Conservation (phyloP, 1,140 invertebrate genomes). For the Eurosta solidaginis region DNA sequence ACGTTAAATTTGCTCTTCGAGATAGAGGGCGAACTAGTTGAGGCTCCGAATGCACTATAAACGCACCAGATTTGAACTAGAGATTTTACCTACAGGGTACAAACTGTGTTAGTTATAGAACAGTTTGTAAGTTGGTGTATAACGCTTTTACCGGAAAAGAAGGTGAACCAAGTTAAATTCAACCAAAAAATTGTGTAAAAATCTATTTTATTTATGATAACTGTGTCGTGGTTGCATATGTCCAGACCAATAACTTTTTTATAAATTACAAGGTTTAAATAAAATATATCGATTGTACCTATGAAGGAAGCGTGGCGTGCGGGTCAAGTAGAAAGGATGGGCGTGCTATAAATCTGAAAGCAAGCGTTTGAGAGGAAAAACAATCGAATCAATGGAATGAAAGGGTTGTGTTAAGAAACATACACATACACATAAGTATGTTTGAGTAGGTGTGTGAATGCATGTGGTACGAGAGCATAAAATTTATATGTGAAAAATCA, state of each 20-base stretch:
- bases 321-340: neutral
- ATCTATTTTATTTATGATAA: constrained; percentile 37
- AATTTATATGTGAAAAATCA: neutral
- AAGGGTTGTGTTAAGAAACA: constrained; percentile 3
- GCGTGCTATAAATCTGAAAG: constrained; percentile 4
- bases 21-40: too few relatives aligned
- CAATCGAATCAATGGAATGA: neutral
- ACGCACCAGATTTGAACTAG: too few relatives aligned
- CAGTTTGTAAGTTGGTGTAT: too few relatives aligned
- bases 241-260: constrained; percentile 38
- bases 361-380: neutral
- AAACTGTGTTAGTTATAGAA: too few relatives aligned
- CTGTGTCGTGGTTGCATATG: constrained; percentile 33
- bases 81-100: too few relatives aligned
- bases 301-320: neutral
- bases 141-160: neutral
- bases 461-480: too few relatives aligned
- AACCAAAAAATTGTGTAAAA: constrained; percentile 35
- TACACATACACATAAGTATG: neutral
- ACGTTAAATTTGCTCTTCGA: too few relatives aligned
- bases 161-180: constrained; percentile 12
- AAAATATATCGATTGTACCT: constrained; percentile 2
- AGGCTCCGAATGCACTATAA: too few relatives aligned
- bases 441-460: too few relatives aligned
- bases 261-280: constrained; percentile 36